Conservation (phyloP, 1,140 invertebrate species). For the Nixonia krombeini region DNA sequence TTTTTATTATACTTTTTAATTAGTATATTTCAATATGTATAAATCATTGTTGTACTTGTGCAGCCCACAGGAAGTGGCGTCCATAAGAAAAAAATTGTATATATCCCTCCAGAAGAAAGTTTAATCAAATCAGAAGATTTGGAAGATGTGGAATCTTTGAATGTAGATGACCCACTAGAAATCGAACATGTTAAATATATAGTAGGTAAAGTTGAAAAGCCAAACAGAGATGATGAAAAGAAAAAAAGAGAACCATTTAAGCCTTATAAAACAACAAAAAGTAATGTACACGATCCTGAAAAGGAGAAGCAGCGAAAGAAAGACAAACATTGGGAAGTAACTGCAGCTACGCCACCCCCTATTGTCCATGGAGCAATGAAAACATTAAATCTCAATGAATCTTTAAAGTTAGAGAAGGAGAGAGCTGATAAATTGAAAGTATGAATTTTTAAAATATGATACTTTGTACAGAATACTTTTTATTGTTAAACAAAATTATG, state of each 20-base stretch:
- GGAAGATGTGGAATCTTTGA: slow-evolving; percentile 71
- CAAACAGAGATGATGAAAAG: slow-evolving; percentile 49
- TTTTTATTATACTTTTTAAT: not conserved
- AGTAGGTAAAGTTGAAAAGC: slow-evolving; percentile 73
- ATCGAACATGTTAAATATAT: slow-evolving; percentile 74
- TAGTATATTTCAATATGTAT: slow-evolving; percentile 1
- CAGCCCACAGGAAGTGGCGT: slow-evolving; percentile 70
- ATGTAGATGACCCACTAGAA: too few species aligned
- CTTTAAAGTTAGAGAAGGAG: slow-evolving; percentile 73
- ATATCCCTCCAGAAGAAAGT: slow-evolving; percentile 71
- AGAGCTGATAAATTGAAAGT: slow-evolving; percentile 65
- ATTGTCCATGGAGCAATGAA: slow-evolving; percentile 73
- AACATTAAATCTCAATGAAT: slow-evolving; percentile 73
- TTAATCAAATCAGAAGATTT: slow-evolving; percentile 77
- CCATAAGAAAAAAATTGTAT: slow-evolving; percentile 75
- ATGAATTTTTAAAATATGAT: slow-evolving; percentile 17
- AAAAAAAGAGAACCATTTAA: slow-evolving; percentile 70
- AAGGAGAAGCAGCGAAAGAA: slow-evolving; percentile 76
- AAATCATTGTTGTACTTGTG: slow-evolving; percentile 15
- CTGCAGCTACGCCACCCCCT: slow-evolving; percentile 77
- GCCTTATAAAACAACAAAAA: slow-evolving; percentile 77
- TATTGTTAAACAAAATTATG: slow-evolving; percentile 7
- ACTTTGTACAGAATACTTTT: slow-evolving; percentile 9
- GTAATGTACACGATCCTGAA: slow-evolving; percentile 75
- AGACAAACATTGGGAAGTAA: slow-evolving; percentile 78